Conservation (phyloP, 2,888 invertebrate genomes). For the Orchesellides sinensis region DNA sequence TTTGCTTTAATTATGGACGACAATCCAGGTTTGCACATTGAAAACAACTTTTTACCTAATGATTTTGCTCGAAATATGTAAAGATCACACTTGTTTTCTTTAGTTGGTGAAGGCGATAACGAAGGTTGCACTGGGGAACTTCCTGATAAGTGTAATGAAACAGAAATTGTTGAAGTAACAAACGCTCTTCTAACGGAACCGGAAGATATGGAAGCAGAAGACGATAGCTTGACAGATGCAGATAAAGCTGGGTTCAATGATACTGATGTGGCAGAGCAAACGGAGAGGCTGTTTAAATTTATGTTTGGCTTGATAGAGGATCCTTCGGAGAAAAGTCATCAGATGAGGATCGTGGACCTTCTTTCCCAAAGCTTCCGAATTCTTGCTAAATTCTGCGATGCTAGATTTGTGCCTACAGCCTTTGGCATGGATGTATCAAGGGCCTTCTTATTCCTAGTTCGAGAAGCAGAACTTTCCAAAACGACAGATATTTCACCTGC, state of each 20-base stretch:
- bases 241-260: conserved; percentile 23
- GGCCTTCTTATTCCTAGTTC: conserved; percentile 65
- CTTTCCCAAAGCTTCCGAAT: conserved; percentile 60
- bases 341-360: conserved; percentile 44
- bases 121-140: conserved; percentile 35
- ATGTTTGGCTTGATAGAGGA: conserved; percentile 57
- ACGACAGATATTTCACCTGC: conserved; percentile 59
- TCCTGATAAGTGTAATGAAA: conserved; percentile 25
- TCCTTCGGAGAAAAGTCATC: conserved; percentile 6
- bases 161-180: conserved; percentile 5
- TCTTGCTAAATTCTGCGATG: conserved; percentile 42
- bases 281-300: conserved; percentile 62
- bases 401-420: conserved; percentile 46
- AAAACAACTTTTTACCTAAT: not conserved
- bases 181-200: conserved; percentile 22
- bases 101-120: conserved; percentile 12
- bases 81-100: not conserved
- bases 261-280: conserved; percentile 55
- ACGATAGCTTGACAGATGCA: conserved; percentile 11
- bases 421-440: conserved; percentile 58
- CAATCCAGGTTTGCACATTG: conserved; percentile 22
- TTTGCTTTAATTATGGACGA: conserved; percentile 41
- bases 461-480: conserved; percentile 53
- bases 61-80: too few relatives aligned
- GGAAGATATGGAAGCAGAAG: conserved; percentile 12